Base-by-base conservation (phyloP, 2,113 vertebrate genomes). In the Daboia siamensis region DNA sequence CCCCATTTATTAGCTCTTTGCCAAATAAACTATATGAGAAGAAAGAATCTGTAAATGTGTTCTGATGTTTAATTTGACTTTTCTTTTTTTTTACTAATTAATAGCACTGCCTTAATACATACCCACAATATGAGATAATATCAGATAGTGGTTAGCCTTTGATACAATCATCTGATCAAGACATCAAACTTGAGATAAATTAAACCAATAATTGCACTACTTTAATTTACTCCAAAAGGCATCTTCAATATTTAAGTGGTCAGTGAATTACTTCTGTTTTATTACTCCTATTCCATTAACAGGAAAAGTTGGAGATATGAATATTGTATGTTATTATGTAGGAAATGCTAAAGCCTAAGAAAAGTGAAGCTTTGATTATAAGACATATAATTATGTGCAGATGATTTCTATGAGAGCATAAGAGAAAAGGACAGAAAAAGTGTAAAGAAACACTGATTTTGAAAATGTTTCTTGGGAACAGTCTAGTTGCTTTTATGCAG, bases 151-250 rank as follows among this genome's bases (percentile, higher is more conserved):
- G 94, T 95, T 96, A 95, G 95, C 95, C 94, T 96, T 54, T 94
- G 90, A 93, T 88, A 90, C 94, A 91, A 96, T 91, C 90, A 93
- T 94, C 90, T 92, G 74, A 95, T 92, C 84, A 33, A 95, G 94
- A 92, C 90, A 94, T 91, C 91, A 94, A 96, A 89, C 90, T 86
- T 89, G 94, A 90, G 93, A 92, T 94, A 96, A 96, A 96, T 92
- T 96, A 95, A 94, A 95, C 44, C 93, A 91, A 94, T 93, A 94
- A 95, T 94, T 93, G 91, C 94, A 94, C 94, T 92, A 93, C 56
- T 95, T 96, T 94, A 97, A 96, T 96, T 96, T 95, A 94, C 93
- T 96, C 84, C 94, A 95, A 96, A 92, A 93, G 92, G 89, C 86
- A 93, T 87, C 93, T 94, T 86, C 69, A 74, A 69, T 59, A 46